phyloP scores from a whole-genome alignment of 2,888 invertebrate genomes.

The Xestia sexstrigata region DNA sequence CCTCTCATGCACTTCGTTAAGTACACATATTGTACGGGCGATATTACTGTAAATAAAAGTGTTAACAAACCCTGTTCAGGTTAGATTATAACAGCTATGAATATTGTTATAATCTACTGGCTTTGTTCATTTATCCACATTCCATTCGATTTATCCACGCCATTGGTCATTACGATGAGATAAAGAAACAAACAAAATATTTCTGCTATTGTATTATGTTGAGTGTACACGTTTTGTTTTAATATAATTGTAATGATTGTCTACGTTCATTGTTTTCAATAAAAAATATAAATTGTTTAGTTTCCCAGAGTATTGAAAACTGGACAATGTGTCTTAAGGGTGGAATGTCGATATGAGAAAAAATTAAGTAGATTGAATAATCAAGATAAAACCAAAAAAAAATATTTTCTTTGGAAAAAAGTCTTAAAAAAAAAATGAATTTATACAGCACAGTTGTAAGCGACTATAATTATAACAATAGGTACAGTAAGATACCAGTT shows the following conservation, averaged over 20 bases:
- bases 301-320: constrained; percentile 1
- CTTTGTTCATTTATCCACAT: background rate
- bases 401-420: background rate
- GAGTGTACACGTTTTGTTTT: constrained; percentile 11
- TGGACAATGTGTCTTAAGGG: background rate
- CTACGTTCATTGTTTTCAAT: background rate
- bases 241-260: constrained; percentile 16
- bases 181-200: background rate
- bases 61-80: background rate
- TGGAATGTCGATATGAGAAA: background rate
- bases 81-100: too few species aligned
- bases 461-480: background rate
- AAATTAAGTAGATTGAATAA: background rate
- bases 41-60: too few species aligned
- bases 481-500: too few species aligned
- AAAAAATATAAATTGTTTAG: constrained; percentile 1
- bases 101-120: too few species aligned
- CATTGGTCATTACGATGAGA: background rate
- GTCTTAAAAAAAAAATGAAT: too few species aligned
- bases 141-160: background rate
- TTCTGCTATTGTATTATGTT: constrained; percentile 13
- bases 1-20: too few species aligned
- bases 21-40: too few species aligned
- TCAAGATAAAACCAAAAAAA: background rate
- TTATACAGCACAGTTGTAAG: too few species aligned